Base-by-base conservation (phyloP, 2,113 vertebrate genomes). In the Polypterus bichir region DNA sequence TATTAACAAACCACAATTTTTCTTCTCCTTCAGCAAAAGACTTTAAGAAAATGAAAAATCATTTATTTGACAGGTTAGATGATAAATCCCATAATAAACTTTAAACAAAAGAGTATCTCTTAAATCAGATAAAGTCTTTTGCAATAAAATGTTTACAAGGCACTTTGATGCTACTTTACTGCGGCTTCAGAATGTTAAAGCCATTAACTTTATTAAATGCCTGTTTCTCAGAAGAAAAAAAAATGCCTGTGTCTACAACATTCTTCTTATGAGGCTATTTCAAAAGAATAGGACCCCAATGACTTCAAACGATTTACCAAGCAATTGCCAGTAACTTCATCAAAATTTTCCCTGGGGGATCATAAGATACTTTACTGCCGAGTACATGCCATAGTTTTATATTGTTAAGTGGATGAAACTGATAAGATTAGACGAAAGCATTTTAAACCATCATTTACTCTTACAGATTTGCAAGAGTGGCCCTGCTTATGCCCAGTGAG, bases 381-480 rank as follows among this genome's bases (percentile, higher is more conserved):
- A 71, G 73, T 57, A 66, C 63, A 74, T 73, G 49, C 75, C 65
- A 75, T 66, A 69, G 62, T 70, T 70, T 61, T 70, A 72, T 68
- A 72, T 74, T 81, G 73, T 79, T 86, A 86, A 85, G 81, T 82
- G 82, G 79, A 83, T 81, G 78, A 87, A 88, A 81, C 81, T 53
- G 70, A 66, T 73, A 74, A 78, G 76, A 86, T 86, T 86, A 83
- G 76, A 87, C 85, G 81, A 82, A 77, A 83, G 74, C 62, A 76
- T 86, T 88, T 86, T 74, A 71, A 81, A 84, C 69, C 78, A 84
- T 79, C 62, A 65, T 88, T 88, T 86, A 73, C 73, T 74, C 75
- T 76, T 68, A n/a, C 80, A 74, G 80, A 67, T 76, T 75, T 51
- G 75, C 72, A 64, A 62, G 76, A 81, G 77, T 60, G 65, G 72